Evolutionary conservation across 2,888 invertebrate species (phyloP), one percentile per base, ranked within the genome.

Genomic region (Drosophila melanosoma): DNA sequence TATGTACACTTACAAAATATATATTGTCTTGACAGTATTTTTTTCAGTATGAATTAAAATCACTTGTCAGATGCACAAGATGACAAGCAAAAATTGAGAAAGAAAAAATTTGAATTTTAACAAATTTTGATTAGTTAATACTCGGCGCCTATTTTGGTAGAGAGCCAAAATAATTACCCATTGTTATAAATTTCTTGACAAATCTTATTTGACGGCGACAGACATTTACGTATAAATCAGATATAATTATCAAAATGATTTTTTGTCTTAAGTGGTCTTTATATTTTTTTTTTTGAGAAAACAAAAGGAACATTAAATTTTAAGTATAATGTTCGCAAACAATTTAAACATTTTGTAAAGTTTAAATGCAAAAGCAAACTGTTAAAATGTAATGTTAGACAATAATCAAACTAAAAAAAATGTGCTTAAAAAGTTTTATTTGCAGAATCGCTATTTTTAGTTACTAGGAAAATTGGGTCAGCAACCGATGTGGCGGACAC

Each of bases 371-470:
- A 6, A 3, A 40, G 15, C 20, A 57, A 20, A 29, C 5, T 49
- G 15, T 42, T 36, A 40, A 60, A 51, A 48, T 71, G 87, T 71
- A 79, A 80, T 73, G 56, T 48, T 65, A 64, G 56, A 66, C 72
- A 65, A 78, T 29, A 63, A 35, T 33, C 4, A 33, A 23, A 42
- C n/a, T 12, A 2, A n/a, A 6, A 32, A 36, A 49, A 62, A 56
- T 42, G 45, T 67, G 42, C 33, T 51, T 35, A 26, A 69, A 64
- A 69, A 49, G 45, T 66, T 81, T 48, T 45, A 51, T 53, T 81
- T 68, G 65, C 73, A 40, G 49, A 56, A 73, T 68, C 42, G 73
- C 90, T 89, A 87, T 89, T 85, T 69, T 79, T 85, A 85, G 90
- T 6, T 7, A 4, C 12, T 62, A 23, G 26, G 10, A 53, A 74